Evolutionary conservation across 2,888 invertebrate genomes (phyloP).

Genomic region (Neoscelio sp.): DNA sequence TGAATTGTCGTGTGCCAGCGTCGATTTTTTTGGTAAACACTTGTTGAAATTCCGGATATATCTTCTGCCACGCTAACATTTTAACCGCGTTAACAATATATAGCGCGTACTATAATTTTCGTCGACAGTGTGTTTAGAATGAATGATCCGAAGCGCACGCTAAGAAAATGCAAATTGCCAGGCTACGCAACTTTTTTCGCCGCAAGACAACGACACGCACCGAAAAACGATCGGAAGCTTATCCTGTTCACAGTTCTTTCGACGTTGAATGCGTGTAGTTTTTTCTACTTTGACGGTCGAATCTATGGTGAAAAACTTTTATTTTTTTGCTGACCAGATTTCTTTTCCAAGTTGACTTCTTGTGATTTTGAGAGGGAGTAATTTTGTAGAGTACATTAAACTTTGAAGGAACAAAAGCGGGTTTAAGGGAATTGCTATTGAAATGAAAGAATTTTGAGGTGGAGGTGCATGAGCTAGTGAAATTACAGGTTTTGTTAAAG

Average conservation of each 20-base stretch:
- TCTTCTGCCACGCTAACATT: conserved; percentile 50
- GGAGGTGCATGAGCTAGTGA: too few species aligned
- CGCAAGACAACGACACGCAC: conserved; percentile 25
- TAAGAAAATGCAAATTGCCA: conserved; percentile 48
- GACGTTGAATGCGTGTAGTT: background rate
- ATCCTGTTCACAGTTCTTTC: conserved; percentile 22
- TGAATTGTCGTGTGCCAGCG: conserved; percentile 63
- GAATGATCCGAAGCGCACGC: conserved; percentile 33
- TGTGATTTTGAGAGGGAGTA: too few species aligned
- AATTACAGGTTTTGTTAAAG: too few species aligned
- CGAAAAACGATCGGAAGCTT: conserved; percentile 49
- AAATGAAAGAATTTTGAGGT: background rate
- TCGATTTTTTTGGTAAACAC: conserved; percentile 52
- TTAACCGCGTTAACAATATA: conserved; percentile 62
- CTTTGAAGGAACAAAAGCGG: conserved; percentile 21
- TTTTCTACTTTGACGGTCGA: background rate
- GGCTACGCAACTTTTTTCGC: conserved; percentile 35
- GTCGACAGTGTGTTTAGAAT: conserved; percentile 63
- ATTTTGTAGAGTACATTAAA: conserved; percentile 17
- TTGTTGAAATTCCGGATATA: conserved; percentile 63
- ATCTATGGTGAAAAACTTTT: conserved; percentile 6
- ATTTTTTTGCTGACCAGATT: conserved; percentile 2
- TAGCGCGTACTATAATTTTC: conserved; percentile 42
- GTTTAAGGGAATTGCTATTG: conserved; percentile 9
- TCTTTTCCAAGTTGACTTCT: conserved; percentile 27